These are phyloP conservation scores for Piaya cayana DNA, from an alignment of 2,113 vertebrate genomes.

Conservation along the genomic window DNA sequence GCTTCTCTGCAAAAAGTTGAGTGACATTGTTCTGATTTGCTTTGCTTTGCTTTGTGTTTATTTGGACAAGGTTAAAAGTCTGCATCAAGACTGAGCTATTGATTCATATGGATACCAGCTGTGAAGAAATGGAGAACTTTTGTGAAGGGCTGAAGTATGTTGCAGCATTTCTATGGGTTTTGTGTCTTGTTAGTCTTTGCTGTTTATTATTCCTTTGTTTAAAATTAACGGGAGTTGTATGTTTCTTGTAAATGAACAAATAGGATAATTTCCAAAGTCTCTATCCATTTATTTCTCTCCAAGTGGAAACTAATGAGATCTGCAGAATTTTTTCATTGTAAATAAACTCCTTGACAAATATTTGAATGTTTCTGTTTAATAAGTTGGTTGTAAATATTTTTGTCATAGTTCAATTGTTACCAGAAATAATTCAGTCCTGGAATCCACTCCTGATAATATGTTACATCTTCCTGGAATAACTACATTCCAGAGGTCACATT, in stretches of 20 bases:
- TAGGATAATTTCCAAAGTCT: constrained; percentile 24
- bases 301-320: constrained; percentile 28
- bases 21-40: neutral
- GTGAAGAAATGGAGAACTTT: neutral
- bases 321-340: constrained; percentile 24
- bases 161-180: neutral
- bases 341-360: constrained; percentile 27
- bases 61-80: neutral
- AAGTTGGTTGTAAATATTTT: constrained; percentile 45
- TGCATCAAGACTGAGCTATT: neutral
- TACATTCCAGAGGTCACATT: constrained; percentile 63
- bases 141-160: neutral
- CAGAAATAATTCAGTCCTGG: constrained; percentile 52
- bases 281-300: neutral
- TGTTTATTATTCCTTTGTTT: constrained; percentile 9
- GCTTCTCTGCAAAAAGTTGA: neutral
- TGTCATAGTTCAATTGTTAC: constrained; percentile 18
- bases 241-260: constrained; percentile 17
- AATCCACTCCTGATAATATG: constrained; percentile 40
- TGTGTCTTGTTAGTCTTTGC: neutral
- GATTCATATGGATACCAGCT: constrained; percentile 30
- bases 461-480: constrained; percentile 55
- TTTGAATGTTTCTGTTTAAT: constrained; percentile 14
- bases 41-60: neutral
- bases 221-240: constrained; percentile 22